These are phyloP conservation scores for Chionis minor DNA, from an alignment of 2,113 vertebrate species.

Conservation along the genomic window DNA sequence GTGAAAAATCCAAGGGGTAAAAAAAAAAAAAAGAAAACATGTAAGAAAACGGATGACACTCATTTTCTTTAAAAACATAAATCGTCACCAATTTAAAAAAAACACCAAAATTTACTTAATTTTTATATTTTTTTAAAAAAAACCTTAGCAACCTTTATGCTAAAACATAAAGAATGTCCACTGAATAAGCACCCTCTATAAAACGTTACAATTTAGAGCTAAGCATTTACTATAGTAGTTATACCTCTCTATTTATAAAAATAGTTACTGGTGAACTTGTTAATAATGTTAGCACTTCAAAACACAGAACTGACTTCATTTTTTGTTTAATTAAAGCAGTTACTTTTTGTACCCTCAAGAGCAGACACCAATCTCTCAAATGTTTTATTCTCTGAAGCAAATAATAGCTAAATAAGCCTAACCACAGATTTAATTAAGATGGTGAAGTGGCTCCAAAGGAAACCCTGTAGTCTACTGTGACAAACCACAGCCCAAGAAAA, in stretches of 20 bases:
- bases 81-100: background rate
- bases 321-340: conserved; percentile 12
- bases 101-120: background rate
- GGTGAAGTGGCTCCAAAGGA: conserved; percentile 12
- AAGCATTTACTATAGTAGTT: background rate
- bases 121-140: background rate
- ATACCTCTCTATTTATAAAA: background rate
- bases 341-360: background rate
- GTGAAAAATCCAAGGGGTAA: background rate
- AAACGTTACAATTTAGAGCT: background rate
- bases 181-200: background rate
- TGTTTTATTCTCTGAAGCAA: background rate
- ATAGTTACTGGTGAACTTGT: background rate
- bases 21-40: background rate
- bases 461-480: conserved; percentile 37
- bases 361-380: background rate
- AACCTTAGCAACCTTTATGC: background rate
- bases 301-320: background rate
- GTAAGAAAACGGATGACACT: background rate
- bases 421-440: conserved; percentile 38
- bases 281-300: background rate
- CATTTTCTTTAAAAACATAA: background rate
- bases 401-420: conserved; percentile 2
- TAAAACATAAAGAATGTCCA: background rate
- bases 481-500: conserved; percentile 22